Evolutionary conservation across 2,888 invertebrate genomes (phyloP), one percentile per base, ranked within the genome.

Genomic region (Lymantria monacha): DNA sequence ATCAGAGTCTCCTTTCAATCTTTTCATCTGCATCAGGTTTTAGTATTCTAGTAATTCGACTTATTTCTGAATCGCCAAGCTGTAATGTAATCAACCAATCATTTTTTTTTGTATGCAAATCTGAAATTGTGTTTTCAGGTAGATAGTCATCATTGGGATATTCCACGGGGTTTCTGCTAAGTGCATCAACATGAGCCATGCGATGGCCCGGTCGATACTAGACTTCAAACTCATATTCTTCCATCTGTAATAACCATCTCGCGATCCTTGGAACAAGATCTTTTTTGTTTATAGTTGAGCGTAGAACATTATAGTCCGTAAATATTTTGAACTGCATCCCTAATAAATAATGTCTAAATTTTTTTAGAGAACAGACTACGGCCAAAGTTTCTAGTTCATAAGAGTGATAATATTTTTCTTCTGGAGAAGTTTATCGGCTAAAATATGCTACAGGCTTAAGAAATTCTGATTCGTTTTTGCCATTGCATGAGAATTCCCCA

Each of bases 331-430:
- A 63, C 3, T 48, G 5, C 0, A 55, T n/a, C 1, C 66, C 63
- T 10, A 64, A 30, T 0, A 66, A 14, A 31, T 59, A 66, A 1
- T 57, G 54, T 3, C 61, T 30, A 42, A 63, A 63, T 11, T 54
- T 55, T 10, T 50, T 55, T n/a, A 59, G 42, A 0, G 62, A 48
- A 3, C 45, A 38, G 0, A 63, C 48, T 1, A 68, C 56, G 0
- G 63, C 65, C 8, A 68, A 37, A 0, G 64, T 59, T 41, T 67
- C 64, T 3, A 69, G 40, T 36, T 67, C 66, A 31, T 54, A 67
- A 0, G 63, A 47, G 33, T 63, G 63, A 33, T 58, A 57, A 12
- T 60, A 49, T 3, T n/a, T 44, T 47, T 67, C 66, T 11, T 63
- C 61, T 0, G 53, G 51, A 8, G 63, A 46, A 0, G 58, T 67